Evolutionary conservation across 2,797 vertebrate species (phyloP), one percentile per base, ranked within the genome.

Genomic region (Zonotrichia albicollis): DNA sequence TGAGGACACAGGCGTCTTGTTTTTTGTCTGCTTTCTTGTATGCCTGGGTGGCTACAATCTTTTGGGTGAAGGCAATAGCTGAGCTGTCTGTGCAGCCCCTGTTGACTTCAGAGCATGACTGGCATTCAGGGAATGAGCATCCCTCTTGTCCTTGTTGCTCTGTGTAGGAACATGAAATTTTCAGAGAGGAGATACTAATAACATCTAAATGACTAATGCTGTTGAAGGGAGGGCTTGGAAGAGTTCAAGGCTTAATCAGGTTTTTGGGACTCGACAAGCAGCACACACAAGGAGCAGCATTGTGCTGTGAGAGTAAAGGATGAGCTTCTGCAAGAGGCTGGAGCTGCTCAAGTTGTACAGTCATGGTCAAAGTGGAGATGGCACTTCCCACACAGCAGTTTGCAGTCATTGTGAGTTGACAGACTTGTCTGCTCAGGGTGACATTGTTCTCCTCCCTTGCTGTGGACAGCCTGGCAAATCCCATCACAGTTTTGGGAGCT

Each of bases 371-470:
- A 17, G 22, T 46, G 62, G 84, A 87, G 75, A 13, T 29, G 29
- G 71, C 83, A 82, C 71, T 66, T 87, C 85, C 74, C 74, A 62
- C 7, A 0, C 4, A 42, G 8, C 55, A 46, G 34, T 55, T 82
- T 2, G 0, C 73, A 38, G 74, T 14, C 0, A 0, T 22, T 32
- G 54, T 51, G 54, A 1, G 0, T 6, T 48, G 93, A 45, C 75
- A 89, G 68, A 50, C 87, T 70, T 0, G 0, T 58, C 65, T 74
- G 79, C 65, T 75, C 50, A 9, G 42, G 38, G 50, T 89, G 65
- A 65, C 17, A 2, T 21, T 3, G 38, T 45, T 89, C 34, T 29
- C 29, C 18, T 74, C 30, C 27, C 27, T 32, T 16, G 38, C 84
- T 82, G 38, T 27, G 86, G 81, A 67, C 83, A 95, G 76, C 68